phyloP scores from a whole-genome alignment of 2,797 vertebrate genomes.

The Hippopotamyrus pictus region DNA sequence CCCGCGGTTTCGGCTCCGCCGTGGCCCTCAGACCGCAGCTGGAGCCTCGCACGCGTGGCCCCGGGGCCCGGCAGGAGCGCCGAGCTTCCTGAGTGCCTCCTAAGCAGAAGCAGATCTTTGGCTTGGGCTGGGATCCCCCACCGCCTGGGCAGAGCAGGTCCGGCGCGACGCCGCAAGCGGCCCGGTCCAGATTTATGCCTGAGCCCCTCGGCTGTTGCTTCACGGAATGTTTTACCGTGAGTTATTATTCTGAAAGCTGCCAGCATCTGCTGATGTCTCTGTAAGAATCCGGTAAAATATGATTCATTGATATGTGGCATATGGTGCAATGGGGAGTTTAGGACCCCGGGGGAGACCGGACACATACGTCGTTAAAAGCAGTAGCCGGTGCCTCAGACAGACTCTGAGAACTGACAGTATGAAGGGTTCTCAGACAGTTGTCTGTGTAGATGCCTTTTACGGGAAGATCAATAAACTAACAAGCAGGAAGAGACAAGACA shows the following conservation, averaged over 20 bases:
- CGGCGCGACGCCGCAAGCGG: neutral
- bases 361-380: neutral
- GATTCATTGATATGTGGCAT: neutral
- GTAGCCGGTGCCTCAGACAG: neutral
- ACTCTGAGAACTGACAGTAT: neutral
- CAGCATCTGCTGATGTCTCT: neutral
- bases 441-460: neutral
- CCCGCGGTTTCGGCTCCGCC: neutral
- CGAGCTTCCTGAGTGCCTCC: slow-evolving; percentile 12
- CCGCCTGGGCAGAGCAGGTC: neutral
- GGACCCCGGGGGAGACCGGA: neutral
- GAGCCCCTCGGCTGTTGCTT: neutral
- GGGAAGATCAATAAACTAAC: neutral
- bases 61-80: neutral
- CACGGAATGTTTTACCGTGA: slow-evolving; percentile 29
- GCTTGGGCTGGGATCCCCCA: neutral
- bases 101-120: slow-evolving; percentile 24
- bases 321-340: neutral
- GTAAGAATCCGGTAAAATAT: neutral
- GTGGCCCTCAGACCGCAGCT: neutral
- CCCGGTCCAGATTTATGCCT: neutral
- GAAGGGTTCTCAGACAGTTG: neutral
- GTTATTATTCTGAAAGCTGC: slow-evolving; percentile 6
- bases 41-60: neutral
- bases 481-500: neutral